Evolutionary conservation across 2,113 vertebrate species (phyloP).

Genomic region (Nycticorax nycticorax): DNA sequence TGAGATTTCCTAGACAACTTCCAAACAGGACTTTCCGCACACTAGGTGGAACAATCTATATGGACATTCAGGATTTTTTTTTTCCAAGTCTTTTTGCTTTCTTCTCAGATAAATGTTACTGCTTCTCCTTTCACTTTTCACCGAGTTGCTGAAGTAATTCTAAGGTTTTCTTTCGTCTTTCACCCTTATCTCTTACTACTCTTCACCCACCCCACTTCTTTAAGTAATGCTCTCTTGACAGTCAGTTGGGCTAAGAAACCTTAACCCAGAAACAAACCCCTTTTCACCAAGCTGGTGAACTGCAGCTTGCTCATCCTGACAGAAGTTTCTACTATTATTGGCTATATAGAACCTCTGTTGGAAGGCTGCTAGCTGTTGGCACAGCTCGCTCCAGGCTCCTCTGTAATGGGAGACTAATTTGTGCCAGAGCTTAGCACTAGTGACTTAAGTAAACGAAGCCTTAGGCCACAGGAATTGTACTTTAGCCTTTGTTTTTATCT

Average conservation of each 20-base stretch:
- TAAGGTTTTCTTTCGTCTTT: not conserved
- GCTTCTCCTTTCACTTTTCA: not conserved
- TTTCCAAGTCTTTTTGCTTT: not conserved
- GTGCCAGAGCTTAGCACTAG: not conserved
- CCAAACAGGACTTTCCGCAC: not conserved
- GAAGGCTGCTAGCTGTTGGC: not conserved
- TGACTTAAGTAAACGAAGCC: not conserved
- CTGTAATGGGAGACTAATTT: not conserved
- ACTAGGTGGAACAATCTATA: not conserved
- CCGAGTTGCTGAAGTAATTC: not conserved
- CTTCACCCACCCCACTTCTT: not conserved
- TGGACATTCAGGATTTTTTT: not conserved
- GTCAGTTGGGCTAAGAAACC: not conserved
- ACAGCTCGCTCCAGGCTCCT: not conserved
- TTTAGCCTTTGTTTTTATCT: not conserved
- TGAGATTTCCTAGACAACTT: not conserved
- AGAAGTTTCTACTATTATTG: not conserved
- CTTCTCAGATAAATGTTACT: not conserved
- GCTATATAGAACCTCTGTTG: not conserved
- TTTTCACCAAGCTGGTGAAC: not conserved
- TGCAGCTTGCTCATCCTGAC: not conserved
- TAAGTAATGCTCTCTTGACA: not conserved
- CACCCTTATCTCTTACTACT: not conserved
- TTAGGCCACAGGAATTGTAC: not conserved
- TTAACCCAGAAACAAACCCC: not conserved